Evolutionary conservation across 2,797 vertebrate species (phyloP).

Genomic region (Argentina silus): DNA sequence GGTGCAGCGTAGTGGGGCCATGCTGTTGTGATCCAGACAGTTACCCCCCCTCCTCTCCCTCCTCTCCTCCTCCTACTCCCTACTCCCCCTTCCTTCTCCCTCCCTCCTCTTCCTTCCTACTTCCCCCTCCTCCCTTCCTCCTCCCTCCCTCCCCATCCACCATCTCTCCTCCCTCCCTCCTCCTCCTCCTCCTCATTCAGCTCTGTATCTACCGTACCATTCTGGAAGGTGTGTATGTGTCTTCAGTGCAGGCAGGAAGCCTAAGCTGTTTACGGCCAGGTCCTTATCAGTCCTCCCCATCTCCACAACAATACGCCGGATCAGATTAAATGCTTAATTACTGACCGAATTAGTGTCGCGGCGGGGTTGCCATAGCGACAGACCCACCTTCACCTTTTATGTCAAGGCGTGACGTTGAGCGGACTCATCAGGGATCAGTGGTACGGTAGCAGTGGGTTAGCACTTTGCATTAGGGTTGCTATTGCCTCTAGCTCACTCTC

Average conservation of each 20-base stretch:
- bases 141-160: not conserved
- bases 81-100: not conserved
- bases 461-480: too few relatives aligned
- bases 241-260: too few relatives aligned
- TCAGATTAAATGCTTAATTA: slow-evolving; percentile 32
- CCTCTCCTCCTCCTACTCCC: not conserved
- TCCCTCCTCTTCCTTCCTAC: not conserved
- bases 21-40: slow-evolving; percentile 22
- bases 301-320: slow-evolving; percentile 4
- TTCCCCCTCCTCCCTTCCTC: not conserved
- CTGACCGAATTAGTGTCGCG: slow-evolving; percentile 12
- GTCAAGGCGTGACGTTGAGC: too few relatives aligned
- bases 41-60: not conserved
- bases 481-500: not conserved
- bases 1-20: slow-evolving; percentile 7
- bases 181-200: not conserved
- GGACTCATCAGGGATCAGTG: too few relatives aligned
- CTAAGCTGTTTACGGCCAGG: too few relatives aligned
- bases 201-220: not conserved
- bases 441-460: too few relatives aligned
- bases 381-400: not conserved
- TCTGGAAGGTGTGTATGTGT: too few relatives aligned
- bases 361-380: slow-evolving; percentile 30
- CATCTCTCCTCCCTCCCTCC: not conserved
- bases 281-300: not conserved